phyloP scores from a whole-genome alignment of 2,888 invertebrate genomes.

The Azorinus chamasolen region DNA sequence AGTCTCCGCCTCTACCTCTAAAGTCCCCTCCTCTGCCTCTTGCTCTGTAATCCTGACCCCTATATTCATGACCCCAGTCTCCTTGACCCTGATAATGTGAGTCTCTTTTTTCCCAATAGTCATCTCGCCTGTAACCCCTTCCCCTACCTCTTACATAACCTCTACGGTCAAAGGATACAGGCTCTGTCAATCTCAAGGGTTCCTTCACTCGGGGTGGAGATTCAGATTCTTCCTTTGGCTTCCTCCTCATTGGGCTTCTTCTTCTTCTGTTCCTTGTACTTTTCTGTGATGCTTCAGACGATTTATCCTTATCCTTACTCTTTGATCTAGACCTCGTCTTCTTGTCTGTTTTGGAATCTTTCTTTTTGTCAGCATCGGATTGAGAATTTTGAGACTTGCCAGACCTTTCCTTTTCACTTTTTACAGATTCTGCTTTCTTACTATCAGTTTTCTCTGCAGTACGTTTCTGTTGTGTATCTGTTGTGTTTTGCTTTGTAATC shows the following conservation, averaged over 20 bases:
- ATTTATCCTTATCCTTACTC: conserved; percentile 41
- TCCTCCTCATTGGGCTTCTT: conserved; percentile 21
- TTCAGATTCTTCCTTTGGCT: conserved; percentile 49
- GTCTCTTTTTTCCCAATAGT: conserved; percentile 15
- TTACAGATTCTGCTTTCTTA: too few species aligned
- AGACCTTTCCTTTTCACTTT: not conserved
- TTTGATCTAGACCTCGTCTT: conserved; percentile 33
- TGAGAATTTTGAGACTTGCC: too few species aligned
- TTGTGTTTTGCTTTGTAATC: too few species aligned
- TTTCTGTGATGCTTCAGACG: not conserved
- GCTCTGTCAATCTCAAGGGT: conserved; percentile 48
- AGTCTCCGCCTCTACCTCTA: conserved; percentile 30
- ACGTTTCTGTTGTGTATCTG: too few species aligned
- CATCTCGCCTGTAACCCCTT: conserved; percentile 24
- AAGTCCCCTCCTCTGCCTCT: conserved; percentile 19
- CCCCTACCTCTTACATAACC: conserved; percentile 41
- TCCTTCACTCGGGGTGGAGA: conserved; percentile 61
- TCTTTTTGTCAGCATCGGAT: conserved; percentile 1
- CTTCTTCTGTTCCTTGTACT: conserved; percentile 16
- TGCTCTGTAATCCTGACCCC: conserved; percentile 8
- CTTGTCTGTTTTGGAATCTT: conserved; percentile 18
- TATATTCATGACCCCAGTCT: conserved; percentile 5
- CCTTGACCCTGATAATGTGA: not conserved
- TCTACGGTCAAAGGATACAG: conserved; percentile 33
- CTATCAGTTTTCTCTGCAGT: too few species aligned